A percentile compares a stretch with the other conserved stretches of the same genome.
Conservation (phyloP, 2,888 invertebrate genomes). For the Timandra comae region DNA sequence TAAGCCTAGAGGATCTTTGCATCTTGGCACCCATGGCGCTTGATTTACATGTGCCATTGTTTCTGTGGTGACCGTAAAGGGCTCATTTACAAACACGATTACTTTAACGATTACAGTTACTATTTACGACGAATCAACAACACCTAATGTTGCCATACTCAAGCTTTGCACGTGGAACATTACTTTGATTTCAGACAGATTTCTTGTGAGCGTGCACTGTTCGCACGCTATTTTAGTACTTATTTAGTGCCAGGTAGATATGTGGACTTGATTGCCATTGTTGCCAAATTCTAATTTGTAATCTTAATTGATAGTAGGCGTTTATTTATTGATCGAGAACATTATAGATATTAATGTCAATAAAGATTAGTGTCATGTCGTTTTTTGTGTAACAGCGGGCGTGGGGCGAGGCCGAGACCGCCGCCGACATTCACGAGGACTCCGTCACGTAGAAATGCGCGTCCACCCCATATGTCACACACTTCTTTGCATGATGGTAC, state of each 20-base stretch:
- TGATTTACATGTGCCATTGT: conserved; percentile 22
- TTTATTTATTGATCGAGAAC: no score
- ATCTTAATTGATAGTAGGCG: no score
- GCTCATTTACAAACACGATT: conserved; percentile 23
- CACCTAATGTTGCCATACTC: conserved; percentile 16
- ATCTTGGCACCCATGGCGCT: conserved; percentile 21
- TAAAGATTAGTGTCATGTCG: neutral
- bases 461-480: conserved; percentile 66
- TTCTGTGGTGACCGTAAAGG: conserved; percentile 13
- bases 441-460: conserved; percentile 85
- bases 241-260: conserved; percentile 4
- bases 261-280: conserved; percentile 4
- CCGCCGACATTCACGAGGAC: conserved; percentile 87
- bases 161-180: conserved; percentile 18
- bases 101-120: no score
- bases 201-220: neutral
- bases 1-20: conserved; percentile 23
- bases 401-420: conserved; percentile 76
- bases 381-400: conserved; percentile 63
- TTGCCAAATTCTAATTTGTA: neutral
- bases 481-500: conserved; percentile 63
- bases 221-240: conserved; percentile 16
- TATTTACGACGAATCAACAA: no score
- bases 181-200: conserved; percentile 9
- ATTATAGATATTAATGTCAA: no score